A percentile compares a stretch with the other conserved stretches of the same genome.
Evolutionary conservation across 2,888 invertebrate genomes (phyloP).

Genomic region (Ephialtes manifestator): DNA sequence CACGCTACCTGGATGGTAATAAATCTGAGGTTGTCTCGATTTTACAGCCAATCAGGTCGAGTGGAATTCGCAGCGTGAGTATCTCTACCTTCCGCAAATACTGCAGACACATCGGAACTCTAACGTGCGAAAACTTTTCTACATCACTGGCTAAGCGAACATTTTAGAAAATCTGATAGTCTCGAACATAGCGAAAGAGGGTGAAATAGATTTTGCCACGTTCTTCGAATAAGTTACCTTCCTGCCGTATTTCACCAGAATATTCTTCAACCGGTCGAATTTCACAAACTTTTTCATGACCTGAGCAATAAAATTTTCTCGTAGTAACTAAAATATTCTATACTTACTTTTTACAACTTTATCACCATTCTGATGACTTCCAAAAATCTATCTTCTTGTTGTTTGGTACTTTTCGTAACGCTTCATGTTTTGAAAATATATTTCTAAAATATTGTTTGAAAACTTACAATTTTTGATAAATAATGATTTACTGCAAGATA

Average conservation of each 20-base stretch:
- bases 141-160: constrained; percentile 10
- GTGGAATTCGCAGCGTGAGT: constrained; percentile 54
- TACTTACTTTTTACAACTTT: constrained; percentile 1
- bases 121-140: constrained; percentile 22
- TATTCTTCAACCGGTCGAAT: constrained; percentile 18
- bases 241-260: not conserved
- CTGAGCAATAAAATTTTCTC: constrained; percentile 2
- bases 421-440: no score
- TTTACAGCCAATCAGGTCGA: constrained; percentile 69
- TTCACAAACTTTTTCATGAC: constrained; percentile 21
- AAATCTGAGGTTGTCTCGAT: constrained; percentile 27
- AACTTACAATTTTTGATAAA: no score
- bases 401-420: not conserved
- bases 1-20: constrained; percentile 7
- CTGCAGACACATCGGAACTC: not conserved
- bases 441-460: no score
- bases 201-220: constrained; percentile 43
- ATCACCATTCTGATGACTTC: not conserved
- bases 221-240: not conserved
- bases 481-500: no score
- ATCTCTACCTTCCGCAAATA: constrained; percentile 4
- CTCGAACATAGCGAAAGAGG: constrained; percentile 5
- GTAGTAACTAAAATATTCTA: not conserved
- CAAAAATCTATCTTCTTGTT: not conserved
- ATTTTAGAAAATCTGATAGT: constrained; percentile 17